Evolutionary conservation across 2,888 invertebrate genomes (phyloP).

Genomic region (Synergus laeviventris): DNA sequence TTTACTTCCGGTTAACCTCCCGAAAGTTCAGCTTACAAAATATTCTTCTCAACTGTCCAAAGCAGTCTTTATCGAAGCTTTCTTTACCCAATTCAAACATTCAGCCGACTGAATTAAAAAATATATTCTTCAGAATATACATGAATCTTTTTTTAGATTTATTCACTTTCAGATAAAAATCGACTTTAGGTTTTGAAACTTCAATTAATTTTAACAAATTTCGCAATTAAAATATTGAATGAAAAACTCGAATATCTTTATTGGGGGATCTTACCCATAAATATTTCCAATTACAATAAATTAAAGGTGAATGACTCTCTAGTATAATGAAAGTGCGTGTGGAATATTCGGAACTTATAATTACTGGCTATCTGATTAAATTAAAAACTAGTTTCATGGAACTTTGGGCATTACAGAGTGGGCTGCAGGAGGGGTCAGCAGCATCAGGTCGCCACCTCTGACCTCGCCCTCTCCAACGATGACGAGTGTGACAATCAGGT

Average conservation of each 20-base stretch:
- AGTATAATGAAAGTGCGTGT: slow-evolving; percentile 14
- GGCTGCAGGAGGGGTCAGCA: slow-evolving; percentile 72
- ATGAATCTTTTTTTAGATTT: too few relatives aligned
- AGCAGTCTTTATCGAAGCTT: not conserved
- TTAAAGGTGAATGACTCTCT: not conserved
- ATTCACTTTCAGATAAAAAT: too few relatives aligned
- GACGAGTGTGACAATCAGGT: slow-evolving; percentile 76
- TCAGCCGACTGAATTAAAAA: slow-evolving; percentile 1
- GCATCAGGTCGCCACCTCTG: slow-evolving; percentile 74
- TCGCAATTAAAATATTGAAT: not conserved
- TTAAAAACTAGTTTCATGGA: slow-evolving; percentile 44
- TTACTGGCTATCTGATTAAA: slow-evolving; percentile 7
- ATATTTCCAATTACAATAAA: not conserved
- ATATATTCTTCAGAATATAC: too few relatives aligned
- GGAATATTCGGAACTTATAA: not conserved
- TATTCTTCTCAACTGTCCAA: not conserved
- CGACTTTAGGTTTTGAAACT: too few relatives aligned
- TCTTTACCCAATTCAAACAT: not conserved
- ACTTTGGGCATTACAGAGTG: slow-evolving; percentile 71
- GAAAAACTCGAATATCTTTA: not conserved
- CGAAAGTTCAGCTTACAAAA: not conserved
- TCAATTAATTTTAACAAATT: not conserved
- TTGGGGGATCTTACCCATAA: not conserved
- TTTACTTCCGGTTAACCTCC: slow-evolving; percentile 2
- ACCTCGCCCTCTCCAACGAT: slow-evolving; percentile 76